phyloP scores from a whole-genome alignment of 2,888 invertebrate species.

The Melikaiella ostensackeni region DNA sequence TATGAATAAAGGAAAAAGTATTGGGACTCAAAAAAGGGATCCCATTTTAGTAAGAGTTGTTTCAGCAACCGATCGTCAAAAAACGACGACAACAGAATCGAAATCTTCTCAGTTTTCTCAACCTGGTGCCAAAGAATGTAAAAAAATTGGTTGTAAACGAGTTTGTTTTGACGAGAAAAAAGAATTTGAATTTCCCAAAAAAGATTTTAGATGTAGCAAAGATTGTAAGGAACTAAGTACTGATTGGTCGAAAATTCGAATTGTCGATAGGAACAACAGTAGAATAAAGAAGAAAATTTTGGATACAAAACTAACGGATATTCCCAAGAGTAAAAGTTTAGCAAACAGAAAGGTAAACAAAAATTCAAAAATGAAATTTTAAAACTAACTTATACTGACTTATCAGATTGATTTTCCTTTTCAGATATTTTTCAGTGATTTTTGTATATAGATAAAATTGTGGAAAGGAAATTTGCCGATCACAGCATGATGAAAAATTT shows the following conservation, averaged over 20 bases:
- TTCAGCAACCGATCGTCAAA: conserved; percentile 40
- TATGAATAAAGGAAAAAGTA: conserved; percentile 18
- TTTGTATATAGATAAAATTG: background rate
- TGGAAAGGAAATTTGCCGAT: background rate
- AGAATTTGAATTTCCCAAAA: background rate
- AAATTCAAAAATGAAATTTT: background rate
- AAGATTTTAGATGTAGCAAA: conserved; percentile 16
- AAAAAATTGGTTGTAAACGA: background rate
- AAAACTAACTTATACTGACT: background rate
- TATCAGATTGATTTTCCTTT: background rate
- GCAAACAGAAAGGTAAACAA: conserved; percentile 11
- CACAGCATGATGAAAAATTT: too few relatives aligned
- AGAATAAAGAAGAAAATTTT: background rate
- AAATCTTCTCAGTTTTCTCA: conserved; percentile 11
- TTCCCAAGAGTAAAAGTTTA: background rate
- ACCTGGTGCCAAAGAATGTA: background rate
- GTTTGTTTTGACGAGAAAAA: conserved; percentile 5
- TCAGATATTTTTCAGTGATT: conserved; percentile 27
- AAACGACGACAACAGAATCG: background rate
- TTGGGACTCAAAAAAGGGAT: conserved; percentile 53
- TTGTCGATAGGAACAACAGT: background rate
- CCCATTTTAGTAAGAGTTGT: conserved; percentile 54
- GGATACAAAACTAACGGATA: conserved; percentile 3
- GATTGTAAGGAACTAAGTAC: background rate
- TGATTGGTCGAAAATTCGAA: background rate